A percentile compares a stretch with the other conserved stretches of the same genome.
Conservation (phyloP, 2,888 invertebrate species). For the Carpatolechia fugitivella region DNA sequence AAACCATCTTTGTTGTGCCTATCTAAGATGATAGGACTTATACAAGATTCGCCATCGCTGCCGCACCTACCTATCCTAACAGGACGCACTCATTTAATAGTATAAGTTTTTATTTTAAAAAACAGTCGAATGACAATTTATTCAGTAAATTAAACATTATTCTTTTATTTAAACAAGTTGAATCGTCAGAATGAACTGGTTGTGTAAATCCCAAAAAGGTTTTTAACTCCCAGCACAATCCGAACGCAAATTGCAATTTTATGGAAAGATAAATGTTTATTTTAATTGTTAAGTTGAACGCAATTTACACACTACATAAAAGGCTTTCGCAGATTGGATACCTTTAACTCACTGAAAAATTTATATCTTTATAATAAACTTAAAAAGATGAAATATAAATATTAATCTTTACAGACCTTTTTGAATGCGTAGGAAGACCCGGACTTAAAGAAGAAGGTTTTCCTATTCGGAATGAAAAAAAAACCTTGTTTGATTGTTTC, state of each 20-base stretch:
- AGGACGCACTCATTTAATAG: no score
- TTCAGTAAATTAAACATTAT: not conserved
- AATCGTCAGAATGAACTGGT: slow-evolving; percentile 6
- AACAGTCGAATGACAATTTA: not conserved
- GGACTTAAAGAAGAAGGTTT: no score
- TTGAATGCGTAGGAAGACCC: no score
- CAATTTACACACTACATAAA: not conserved
- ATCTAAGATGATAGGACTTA: no score
- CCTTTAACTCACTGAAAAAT: not conserved
- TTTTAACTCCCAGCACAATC: slow-evolving; percentile 10
- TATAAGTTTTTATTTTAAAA: no score
- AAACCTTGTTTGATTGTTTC: no score
- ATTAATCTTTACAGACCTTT: no score
- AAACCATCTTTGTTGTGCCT: no score
- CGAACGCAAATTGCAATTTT: not conserved
- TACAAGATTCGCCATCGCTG: no score
- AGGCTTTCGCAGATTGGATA: not conserved
- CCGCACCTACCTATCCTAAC: no score
- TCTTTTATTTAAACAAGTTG: slow-evolving; percentile 1
- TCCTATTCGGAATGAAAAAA: no score
- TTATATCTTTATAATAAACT: not conserved
- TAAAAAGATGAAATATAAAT: no score
- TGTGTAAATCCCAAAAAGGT: slow-evolving; percentile 7
- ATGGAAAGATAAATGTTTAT: slow-evolving; percentile 13
- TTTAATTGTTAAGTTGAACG: slow-evolving; percentile 9